Base-by-base conservation (phyloP, 1,140 invertebrate species). In the Procambarus clarkii region DNA sequence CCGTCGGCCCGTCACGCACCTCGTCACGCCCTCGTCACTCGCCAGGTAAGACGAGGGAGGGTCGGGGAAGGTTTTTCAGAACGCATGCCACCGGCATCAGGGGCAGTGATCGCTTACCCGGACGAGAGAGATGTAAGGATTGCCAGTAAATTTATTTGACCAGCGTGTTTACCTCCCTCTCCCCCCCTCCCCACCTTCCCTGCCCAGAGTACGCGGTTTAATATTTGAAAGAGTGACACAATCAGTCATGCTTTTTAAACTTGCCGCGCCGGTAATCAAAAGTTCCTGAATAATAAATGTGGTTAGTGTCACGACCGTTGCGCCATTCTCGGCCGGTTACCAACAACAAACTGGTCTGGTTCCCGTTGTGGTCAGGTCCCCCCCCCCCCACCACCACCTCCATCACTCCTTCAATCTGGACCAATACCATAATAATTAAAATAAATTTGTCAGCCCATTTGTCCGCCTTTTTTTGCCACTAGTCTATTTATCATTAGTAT, bases 181-280 rank as follows among this genome's bases (percentile, higher is more conserved):
- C 2, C 50, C 50, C 50, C 50, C 2, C 4, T 1, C 50, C 50
- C 50, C 50, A 9, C 50, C 50, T 3, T 13, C n/a, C 69, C 24
- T n/a, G n/a, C n/a, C 13, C 69, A 34, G 34, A 34, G 34, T 34
- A 34, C 34, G 34, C 69, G 69, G n/a, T 64, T 64, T n/a, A 74
- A 74, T 74, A 74, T 74, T 74, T 74, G 69, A 74, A n/a, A 2
- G 69, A 34, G 11, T 74, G 69, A 74, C 69, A 74, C 69, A 74
- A 74, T 74, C 69, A 74, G 5, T 74, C 69, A 34, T 24, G n/a
- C n/a, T 8, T 74, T 74, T 74, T 74, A 34, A 74, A 74, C n/a
- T 34, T 34, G 5, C 15, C n/a, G 7, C n/a, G n/a, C 0, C 69
- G 69, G n/a, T 74, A 24, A 74, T 74, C 69, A 74, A 34, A 34